Conservation (phyloP, 2,888 invertebrate genomes). For the Clunio marinus region DNA sequence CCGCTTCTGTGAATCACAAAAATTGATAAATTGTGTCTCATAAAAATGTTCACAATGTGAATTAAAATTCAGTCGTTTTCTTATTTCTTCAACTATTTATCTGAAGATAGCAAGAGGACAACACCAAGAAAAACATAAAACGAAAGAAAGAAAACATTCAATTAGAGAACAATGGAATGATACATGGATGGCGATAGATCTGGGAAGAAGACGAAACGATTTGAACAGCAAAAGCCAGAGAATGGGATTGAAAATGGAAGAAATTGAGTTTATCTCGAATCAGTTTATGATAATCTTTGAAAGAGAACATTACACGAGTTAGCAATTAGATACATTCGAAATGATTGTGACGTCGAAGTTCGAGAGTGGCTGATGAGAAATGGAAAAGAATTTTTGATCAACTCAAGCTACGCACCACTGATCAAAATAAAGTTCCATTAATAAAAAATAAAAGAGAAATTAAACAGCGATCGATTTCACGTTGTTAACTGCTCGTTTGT, state of each 20-base stretch:
- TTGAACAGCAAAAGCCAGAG: too few relatives aligned
- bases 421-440: too few relatives aligned
- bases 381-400: background rate
- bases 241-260: background rate
- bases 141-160: background rate
- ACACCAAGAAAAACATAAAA: background rate
- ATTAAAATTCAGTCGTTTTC: background rate
- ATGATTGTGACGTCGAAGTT: background rate
- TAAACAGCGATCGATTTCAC: background rate
- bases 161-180: slow-evolving; percentile 16
- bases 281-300: background rate
- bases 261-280: background rate
- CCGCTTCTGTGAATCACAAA: slow-evolving; percentile 5
- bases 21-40: slow-evolving; percentile 2
- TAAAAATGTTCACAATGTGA: background rate
- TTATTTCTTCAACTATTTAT: background rate
- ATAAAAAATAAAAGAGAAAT: too few relatives aligned
- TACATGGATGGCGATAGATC: background rate
- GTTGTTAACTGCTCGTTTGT: background rate
- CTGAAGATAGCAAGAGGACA: background rate
- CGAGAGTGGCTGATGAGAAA: background rate
- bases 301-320: slow-evolving; percentile 10
- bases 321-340: slow-evolving; percentile 3
- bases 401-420: too few relatives aligned
- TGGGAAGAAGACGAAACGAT: background rate